Conservation (phyloP, 1,140 invertebrate genomes). For the Rhynchophorus ferrugineus region DNA sequence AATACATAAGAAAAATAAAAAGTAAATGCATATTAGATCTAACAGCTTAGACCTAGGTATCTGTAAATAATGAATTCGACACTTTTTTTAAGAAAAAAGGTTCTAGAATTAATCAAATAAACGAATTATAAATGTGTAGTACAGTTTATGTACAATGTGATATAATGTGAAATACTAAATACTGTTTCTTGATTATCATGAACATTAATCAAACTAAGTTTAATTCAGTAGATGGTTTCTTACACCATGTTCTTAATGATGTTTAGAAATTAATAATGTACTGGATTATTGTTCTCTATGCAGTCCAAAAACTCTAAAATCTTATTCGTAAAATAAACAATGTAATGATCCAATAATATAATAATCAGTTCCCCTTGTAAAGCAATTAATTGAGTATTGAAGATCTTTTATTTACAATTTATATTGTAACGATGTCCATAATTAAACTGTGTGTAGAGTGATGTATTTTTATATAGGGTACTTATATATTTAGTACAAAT, state of each 20-base stretch:
- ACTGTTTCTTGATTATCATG: slow-evolving; percentile 18
- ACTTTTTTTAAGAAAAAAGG: slow-evolving; percentile 4
- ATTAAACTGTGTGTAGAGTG: slow-evolving; percentile 37
- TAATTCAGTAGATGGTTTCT: too few species aligned
- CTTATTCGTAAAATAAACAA: too few species aligned
- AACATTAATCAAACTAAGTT: too few species aligned
- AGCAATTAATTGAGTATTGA: slow-evolving; percentile 3
- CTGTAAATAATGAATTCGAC: slow-evolving; percentile 5
- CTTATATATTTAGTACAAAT: slow-evolving; percentile 39
- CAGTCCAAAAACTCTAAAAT: too few species aligned
- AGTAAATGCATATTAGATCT: slow-evolving; percentile 10
- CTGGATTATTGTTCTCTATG: too few species aligned
- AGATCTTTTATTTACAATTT: slow-evolving; percentile 9
- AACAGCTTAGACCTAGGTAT: background rate
- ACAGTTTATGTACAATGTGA: slow-evolving; percentile 36
- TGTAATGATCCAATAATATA: background rate
- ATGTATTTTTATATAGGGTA: slow-evolving; percentile 41
- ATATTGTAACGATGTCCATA: slow-evolving; percentile 23
- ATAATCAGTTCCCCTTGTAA: background rate
- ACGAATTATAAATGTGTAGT: slow-evolving; percentile 36
- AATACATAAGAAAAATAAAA: slow-evolving; percentile 7
- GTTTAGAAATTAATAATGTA: too few species aligned
- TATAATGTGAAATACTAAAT: slow-evolving; percentile 29
- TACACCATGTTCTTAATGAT: too few species aligned
- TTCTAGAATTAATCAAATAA: slow-evolving; percentile 20